Evolutionary conservation across 2,888 invertebrate genomes (phyloP).

Genomic region (Muscina levida): DNA sequence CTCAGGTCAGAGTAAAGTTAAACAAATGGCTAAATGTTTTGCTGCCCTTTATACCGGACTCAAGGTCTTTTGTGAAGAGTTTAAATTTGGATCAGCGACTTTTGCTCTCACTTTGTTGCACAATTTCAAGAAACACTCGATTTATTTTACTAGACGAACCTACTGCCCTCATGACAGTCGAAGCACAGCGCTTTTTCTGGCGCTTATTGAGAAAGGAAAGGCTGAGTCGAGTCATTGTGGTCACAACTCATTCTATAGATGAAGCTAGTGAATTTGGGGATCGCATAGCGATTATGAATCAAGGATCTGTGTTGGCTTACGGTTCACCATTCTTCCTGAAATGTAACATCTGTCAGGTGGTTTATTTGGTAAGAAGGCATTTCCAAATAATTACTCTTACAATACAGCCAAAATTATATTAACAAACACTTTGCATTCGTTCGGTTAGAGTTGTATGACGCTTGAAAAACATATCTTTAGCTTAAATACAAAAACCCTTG

Average conservation of each 20-base stretch:
- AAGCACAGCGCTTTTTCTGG: constrained; percentile 90
- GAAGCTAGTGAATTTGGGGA: constrained; percentile 92
- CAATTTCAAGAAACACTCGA: constrained; percentile 86
- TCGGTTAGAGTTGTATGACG: background rate
- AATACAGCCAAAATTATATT: background rate
- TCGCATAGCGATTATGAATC: constrained; percentile 91
- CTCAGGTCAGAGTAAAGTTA: constrained; percentile 81
- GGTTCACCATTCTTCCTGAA: constrained; percentile 90
- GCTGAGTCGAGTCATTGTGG: constrained; percentile 86
- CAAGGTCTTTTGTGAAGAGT: constrained; percentile 80
- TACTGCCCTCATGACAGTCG: constrained; percentile 82
- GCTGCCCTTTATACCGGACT: constrained; percentile 83
- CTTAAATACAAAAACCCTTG: no score
- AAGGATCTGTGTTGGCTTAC: constrained; percentile 85
- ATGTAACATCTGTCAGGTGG: constrained; percentile 89
- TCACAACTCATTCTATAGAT: constrained; percentile 92
- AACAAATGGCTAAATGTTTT: constrained; percentile 84
- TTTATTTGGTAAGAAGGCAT: constrained; percentile 83
- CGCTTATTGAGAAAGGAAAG: constrained; percentile 87
- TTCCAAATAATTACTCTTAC: background rate
- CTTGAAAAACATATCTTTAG: background rate
- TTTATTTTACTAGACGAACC: constrained; percentile 74
- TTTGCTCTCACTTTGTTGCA: constrained; percentile 86
- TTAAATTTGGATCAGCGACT: constrained; percentile 87
- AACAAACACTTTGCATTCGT: background rate